Evolutionary conservation across 2,797 vertebrate genomes (phyloP).

Genomic region (Manis crassicaudata): DNA sequence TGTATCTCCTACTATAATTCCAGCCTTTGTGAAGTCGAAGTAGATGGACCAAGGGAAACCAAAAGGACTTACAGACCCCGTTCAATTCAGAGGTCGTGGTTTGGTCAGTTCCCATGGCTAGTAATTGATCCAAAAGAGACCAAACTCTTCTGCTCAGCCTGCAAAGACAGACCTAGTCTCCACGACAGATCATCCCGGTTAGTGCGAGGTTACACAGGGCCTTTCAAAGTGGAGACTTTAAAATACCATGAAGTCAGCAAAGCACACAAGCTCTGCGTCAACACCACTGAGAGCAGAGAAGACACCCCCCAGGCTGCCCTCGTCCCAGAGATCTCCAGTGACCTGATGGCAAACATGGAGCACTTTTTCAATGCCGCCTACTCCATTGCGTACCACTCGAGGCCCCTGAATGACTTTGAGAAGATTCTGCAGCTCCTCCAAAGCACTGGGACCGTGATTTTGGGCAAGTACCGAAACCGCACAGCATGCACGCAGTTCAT

Average conservation of each 20-base stretch:
- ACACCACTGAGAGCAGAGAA: neutral
- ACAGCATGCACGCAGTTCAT: slow-evolving; percentile 73
- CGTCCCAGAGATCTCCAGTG: slow-evolving; percentile 64
- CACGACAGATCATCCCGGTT: slow-evolving; percentile 67
- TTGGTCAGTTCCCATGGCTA: slow-evolving; percentile 74
- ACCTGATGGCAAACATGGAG: slow-evolving; percentile 72
- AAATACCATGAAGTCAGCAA: slow-evolving; percentile 79
- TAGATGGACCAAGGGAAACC: neutral
- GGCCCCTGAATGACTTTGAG: slow-evolving; percentile 75
- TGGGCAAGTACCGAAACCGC: slow-evolving; percentile 74
- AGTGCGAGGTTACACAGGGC: slow-evolving; percentile 67
- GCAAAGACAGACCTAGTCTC: slow-evolving; percentile 66
- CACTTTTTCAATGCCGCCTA: slow-evolving; percentile 70
- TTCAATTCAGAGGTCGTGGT: slow-evolving; percentile 74
- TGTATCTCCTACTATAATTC: neutral
- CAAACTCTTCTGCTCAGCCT: slow-evolving; percentile 72
- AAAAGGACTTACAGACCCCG: slow-evolving; percentile 68
- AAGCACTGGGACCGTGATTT: slow-evolving; percentile 52
- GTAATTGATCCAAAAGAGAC: slow-evolving; percentile 58
- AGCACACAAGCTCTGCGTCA: slow-evolving; percentile 71
- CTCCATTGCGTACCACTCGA: slow-evolving; percentile 65
- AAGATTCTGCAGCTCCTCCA: slow-evolving; percentile 72
- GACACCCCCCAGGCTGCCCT: neutral
- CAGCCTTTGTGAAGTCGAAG: neutral
- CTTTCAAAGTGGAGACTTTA: slow-evolving; percentile 79